Evolutionary conservation across 2,888 invertebrate species (phyloP).

Genomic region (Eilema caniola): DNA sequence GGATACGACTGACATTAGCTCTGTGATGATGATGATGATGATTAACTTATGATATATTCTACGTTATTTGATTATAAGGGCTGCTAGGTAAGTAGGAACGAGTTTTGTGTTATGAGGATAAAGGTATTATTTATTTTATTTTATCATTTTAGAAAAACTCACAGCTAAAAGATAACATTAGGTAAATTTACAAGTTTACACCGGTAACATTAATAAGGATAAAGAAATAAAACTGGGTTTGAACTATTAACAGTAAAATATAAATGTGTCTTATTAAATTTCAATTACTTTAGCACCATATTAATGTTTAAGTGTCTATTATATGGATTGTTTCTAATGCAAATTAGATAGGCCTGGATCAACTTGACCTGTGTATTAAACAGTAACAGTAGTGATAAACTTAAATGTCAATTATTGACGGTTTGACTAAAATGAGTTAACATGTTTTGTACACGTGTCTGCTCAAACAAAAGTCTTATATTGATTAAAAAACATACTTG

Average conservation of each 20-base stretch:
- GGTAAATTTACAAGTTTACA: too few species aligned
- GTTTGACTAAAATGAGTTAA: background rate
- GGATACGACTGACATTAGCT: too few species aligned
- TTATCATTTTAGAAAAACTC: too few species aligned
- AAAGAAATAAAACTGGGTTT: background rate
- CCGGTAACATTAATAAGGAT: background rate
- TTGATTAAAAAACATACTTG: too few species aligned
- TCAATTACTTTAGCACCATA: slow-evolving; percentile 31
- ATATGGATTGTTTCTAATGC: slow-evolving; percentile 41
- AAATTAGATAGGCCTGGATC: slow-evolving; percentile 39
- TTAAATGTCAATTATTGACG: slow-evolving; percentile 12
- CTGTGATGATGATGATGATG: too few species aligned
- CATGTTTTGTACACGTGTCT: background rate
- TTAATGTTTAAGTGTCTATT: slow-evolving; percentile 45
- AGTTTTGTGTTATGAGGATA: too few species aligned
- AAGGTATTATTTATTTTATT: too few species aligned
- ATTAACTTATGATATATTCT: too few species aligned
- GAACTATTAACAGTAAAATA: slow-evolving; percentile 6
- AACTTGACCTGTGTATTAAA: slow-evolving; percentile 42
- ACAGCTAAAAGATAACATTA: too few species aligned
- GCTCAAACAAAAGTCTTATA: too few species aligned
- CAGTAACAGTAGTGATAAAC: slow-evolving; percentile 38
- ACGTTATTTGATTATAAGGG: background rate
- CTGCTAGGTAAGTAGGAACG: background rate
- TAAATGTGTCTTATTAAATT: background rate